These are phyloP conservation scores for Sussaba pulchella DNA, from an alignment of 2,888 invertebrate species.

Conservation along the genomic window DNA sequence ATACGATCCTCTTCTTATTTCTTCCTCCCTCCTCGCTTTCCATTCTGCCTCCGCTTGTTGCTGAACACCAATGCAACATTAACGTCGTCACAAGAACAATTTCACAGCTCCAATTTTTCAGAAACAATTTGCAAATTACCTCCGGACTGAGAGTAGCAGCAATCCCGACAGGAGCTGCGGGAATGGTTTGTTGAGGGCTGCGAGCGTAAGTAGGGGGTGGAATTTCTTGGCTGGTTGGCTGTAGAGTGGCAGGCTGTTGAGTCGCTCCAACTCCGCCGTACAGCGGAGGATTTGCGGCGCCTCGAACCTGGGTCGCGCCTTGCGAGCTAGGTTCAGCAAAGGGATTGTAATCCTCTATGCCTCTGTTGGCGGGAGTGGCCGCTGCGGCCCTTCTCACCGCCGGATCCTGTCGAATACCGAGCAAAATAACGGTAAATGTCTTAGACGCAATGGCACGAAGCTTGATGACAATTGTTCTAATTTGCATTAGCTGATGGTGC, in stretches of 20 bases:
- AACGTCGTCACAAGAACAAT: not conserved
- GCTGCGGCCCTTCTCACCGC: slow-evolving; percentile 97
- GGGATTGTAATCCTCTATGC: slow-evolving; percentile 97
- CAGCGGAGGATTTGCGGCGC: slow-evolving; percentile 85
- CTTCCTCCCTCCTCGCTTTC: slow-evolving; percentile 87
- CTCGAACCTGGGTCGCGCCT: slow-evolving; percentile 85
- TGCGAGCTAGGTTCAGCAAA: slow-evolving; percentile 91
- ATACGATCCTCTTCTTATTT: slow-evolving; percentile 85
- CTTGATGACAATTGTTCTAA: not conserved
- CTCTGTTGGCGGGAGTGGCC: slow-evolving; percentile 89
- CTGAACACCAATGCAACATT: slow-evolving; percentile 83
- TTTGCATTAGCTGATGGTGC: not conserved
- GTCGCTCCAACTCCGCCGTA: slow-evolving; percentile 80
- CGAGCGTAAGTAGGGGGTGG: slow-evolving; percentile 88
- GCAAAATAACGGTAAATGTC: not conserved
- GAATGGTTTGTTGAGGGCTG: slow-evolving; percentile 86
- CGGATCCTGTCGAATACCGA: slow-evolving; percentile 90
- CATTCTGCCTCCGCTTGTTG: slow-evolving; percentile 95
- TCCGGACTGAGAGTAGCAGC: slow-evolving; percentile 77
- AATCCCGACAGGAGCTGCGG: slow-evolving; percentile 71
- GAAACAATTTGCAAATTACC: slow-evolving; percentile 70
- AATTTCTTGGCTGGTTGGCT: slow-evolving; percentile 88
- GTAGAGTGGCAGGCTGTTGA: slow-evolving; percentile 92
- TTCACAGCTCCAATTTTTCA: not conserved
- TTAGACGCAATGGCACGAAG: not conserved